These are phyloP conservation scores for Holotrichia oblita DNA, from an alignment of 1,140 invertebrate species.

Conservation along the genomic window DNA sequence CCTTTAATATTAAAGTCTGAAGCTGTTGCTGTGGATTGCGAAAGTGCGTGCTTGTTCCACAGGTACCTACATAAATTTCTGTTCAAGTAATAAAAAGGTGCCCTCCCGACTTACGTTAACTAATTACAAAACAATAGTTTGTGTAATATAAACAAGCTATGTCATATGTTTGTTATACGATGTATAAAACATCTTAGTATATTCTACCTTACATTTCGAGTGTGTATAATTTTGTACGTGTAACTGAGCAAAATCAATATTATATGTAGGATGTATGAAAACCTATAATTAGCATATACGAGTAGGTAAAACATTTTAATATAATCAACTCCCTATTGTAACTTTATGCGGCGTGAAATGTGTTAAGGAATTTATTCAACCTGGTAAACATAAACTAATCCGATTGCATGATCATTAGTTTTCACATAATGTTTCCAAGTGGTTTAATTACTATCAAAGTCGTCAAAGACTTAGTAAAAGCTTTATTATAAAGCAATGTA, in stretches of 20 bases:
- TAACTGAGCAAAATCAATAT: not conserved
- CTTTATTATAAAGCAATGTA: no score
- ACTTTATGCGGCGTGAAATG: not conserved
- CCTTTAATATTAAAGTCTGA: conserved; percentile 18
- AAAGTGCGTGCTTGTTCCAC: not conserved
- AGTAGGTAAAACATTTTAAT: not conserved
- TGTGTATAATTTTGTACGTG: not conserved
- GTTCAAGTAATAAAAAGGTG: no score
- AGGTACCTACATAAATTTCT: no score
- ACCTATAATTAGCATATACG: conserved; percentile 2
- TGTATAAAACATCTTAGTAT: not conserved
- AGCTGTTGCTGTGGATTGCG: not conserved
- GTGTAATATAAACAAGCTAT: not conserved
- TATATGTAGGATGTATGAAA: conserved; percentile 4
- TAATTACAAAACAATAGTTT: no score
- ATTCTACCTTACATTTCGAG: not conserved
- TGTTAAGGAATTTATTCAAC: no score
- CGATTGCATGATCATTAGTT: no score
- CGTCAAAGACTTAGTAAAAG: no score
- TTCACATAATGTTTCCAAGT: no score
- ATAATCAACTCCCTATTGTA: conserved; percentile 4
- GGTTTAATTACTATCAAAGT: no score
- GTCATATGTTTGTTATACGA: not conserved
- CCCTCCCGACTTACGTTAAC: no score
- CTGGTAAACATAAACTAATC: no score